Evolutionary conservation across 2,797 vertebrate genomes (phyloP), one percentile per base, ranked within the genome.

Genomic region (Echeneis naucrates): DNA sequence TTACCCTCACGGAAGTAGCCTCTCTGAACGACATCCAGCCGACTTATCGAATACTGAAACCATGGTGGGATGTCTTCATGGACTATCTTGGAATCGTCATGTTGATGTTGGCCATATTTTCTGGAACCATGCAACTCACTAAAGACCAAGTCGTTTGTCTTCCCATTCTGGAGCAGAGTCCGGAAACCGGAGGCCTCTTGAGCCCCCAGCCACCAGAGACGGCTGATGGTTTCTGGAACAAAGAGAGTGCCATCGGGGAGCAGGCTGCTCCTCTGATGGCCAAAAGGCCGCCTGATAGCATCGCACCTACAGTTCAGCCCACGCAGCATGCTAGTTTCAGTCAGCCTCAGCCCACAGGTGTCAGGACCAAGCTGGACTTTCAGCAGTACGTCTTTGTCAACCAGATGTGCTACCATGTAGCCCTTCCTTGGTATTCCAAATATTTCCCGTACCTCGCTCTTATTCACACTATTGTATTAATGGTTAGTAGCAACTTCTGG

Each of bases 61-160:
- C 98, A 97, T 99, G 98, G 98, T 99, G 98, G 98, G 98, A 99
- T 73, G 98, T 99, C 54, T 99, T 99, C 91, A 99, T 99, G 98
- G 98, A 99, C 94, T 99, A 99, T 87, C 94, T 99, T 26, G 97
- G 97, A 13, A 96, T 98, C 40, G 96, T 99, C 79, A 99, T 99
- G 98, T 89, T 99, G 87, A 99, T 99, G 98, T 93, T 99, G 82
- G 97, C 98, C 64, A 99, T 99, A 92, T 99, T 99, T 92, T 97
- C 98, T 53, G 98, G 98, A 92, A 99, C 98, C 42, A 99, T 99
- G 98, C 98, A 99, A 89, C 92, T 99, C 89, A 99, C 98, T 86
- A 98, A 96, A 95, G 98, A 99, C 93, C 98, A 99, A 87, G 97
- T 99, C 82, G 97, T 98, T 92, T 99, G 98, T 88, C 95, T 99